Base-by-base conservation (phyloP, 2,113 vertebrate genomes). In the Apaloderma vittatum region DNA sequence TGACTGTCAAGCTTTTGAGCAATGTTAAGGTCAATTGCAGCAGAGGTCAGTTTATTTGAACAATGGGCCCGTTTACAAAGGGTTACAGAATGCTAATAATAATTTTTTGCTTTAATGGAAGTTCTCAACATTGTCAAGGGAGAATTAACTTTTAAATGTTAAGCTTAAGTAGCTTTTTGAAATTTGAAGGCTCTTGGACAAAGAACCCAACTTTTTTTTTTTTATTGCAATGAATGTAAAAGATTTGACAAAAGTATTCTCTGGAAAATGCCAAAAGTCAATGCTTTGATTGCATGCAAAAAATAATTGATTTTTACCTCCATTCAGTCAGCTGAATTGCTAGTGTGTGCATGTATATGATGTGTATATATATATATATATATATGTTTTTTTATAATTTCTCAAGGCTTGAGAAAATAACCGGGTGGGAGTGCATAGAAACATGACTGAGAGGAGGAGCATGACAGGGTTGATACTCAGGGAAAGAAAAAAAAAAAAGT, bases 1-100 rank as follows among this genome's bases (percentile, higher is more conserved):
- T 98, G 98, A 97, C 97, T 98, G 97, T 96, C 97, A 97, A 95
- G 94, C 66, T 96, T 96, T 96, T 98, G 96, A 98, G 95, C 94
- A 97, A 97, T 97, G 97, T 94, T 96, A 97, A 98, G 97, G 97
- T 98, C 97, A 98, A 97, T 97, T 94, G 95, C 96, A 93, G 94
- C 73, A 83, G 97, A 98, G 97, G 94, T 97, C 96, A 80, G 93
- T 98, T 97, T 94, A 59, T 97, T 97, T 97, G 97, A 98, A 97
- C 97, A 97, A 96, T 94, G 95, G 73, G 74, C 59, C 87, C 12
- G 32, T 89, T 95, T 97, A 94, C 95, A 97, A 97, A 97, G 97
- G 96, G 96, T 93, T 97, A 96, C 97, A 90, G 87, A 94, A 97
- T 97, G 96, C 96, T 97, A 94, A 92, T 97, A 96, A 97, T 97